A percentile compares a stretch with the other conserved stretches of the same genome.
Conservation (phyloP, 2,797 vertebrate species). For the Anabacerthia variegaticeps region DNA sequence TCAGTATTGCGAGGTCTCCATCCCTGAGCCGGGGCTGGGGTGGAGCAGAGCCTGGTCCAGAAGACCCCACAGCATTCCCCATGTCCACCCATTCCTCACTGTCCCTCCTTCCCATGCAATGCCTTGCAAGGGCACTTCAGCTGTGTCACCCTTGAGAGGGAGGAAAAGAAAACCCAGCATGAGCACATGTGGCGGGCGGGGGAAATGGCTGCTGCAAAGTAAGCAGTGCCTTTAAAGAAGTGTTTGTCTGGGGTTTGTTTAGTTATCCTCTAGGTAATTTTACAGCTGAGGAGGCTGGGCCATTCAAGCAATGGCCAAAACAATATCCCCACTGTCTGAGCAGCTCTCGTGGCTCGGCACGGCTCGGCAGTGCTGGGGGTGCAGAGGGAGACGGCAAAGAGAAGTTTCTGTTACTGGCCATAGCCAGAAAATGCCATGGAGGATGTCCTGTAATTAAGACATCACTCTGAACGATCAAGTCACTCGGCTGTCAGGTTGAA, state of each 20-base stretch:
- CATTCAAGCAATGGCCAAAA: constrained; percentile 52
- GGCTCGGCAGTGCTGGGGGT: not conserved
- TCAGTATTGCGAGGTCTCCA: accelerated
- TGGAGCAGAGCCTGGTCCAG: not conserved
- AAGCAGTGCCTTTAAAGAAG: constrained; percentile 66
- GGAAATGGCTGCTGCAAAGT: constrained; percentile 60
- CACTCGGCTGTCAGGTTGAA: constrained; percentile 55
- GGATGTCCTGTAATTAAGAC: constrained; percentile 65
- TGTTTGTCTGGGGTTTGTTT: constrained; percentile 72
- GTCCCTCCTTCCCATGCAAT: not conserved
- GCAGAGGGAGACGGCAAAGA: not conserved
- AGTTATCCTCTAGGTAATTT: constrained; percentile 74
- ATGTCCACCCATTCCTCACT: accelerated
- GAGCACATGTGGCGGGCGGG: constrained; percentile 28
- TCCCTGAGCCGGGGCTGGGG: not conserved
- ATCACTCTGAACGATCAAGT: not conserved
- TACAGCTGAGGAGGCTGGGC: constrained; percentile 58
- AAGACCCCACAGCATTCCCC: not conserved
- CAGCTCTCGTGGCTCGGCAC: not conserved
- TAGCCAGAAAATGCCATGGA: not conserved
- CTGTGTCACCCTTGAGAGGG: not conserved
- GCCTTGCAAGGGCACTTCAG: not conserved
- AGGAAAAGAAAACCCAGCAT: not conserved
- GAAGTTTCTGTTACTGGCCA: not conserved
- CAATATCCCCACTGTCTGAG: constrained; percentile 72